Percentiles rank a stretch among this genome's conserved stretches.
These are phyloP conservation scores for Temnothorax rugatulus DNA, from an alignment of 2,888 invertebrate genomes.

Conservation along the genomic window DNA sequence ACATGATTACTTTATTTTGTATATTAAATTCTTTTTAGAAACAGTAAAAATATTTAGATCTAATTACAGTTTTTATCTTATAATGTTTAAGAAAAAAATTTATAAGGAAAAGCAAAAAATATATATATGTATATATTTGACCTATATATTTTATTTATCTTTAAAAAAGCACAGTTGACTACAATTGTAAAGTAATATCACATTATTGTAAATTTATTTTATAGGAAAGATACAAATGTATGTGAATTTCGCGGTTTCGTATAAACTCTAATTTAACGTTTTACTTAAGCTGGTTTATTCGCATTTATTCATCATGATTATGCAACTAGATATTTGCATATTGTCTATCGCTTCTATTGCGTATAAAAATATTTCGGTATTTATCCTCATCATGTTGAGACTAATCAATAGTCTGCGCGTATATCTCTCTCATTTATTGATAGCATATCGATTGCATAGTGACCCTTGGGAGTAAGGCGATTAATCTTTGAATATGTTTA, in stretches of 20 bases:
- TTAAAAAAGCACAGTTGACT: not conserved
- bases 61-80: not conserved
- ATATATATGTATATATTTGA: too few species aligned
- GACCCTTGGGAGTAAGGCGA: not conserved
- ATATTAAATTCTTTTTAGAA: not conserved
- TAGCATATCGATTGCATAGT: slow-evolving; percentile 12
- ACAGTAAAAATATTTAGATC: not conserved
- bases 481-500: not conserved
- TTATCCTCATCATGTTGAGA: slow-evolving; percentile 19
- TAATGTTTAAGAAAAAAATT: not conserved
- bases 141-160: not conserved
- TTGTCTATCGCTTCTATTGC: slow-evolving; percentile 1
- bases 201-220: not conserved
- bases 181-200: not conserved
- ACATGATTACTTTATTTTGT: not conserved
- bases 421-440: slow-evolving; percentile 28
- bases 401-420: not conserved
- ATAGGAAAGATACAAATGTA: not conserved
- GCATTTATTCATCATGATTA: not conserved
- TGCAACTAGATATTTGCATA: not conserved
- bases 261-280: not conserved
- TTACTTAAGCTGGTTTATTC: not conserved
- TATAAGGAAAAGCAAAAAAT: not conserved
- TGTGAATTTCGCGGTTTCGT: not conserved
- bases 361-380: slow-evolving; percentile 8